Percentiles rank a stretch among this genome's conserved stretches.
These are phyloP conservation scores for Elgonia sp. DNA, from an alignment of 2,888 invertebrate species.

Conservation along the genomic window DNA sequence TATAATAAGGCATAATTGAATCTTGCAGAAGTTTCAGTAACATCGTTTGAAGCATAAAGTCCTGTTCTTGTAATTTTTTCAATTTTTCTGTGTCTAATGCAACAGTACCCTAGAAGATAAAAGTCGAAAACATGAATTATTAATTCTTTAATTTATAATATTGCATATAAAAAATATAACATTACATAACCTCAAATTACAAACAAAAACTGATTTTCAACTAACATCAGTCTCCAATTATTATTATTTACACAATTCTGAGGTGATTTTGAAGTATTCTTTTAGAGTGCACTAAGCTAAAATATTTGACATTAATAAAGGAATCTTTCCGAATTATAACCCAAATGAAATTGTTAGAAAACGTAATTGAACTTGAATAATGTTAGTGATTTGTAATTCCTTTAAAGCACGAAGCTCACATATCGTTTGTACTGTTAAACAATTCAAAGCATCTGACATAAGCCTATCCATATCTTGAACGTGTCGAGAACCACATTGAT, in stretches of 20 bases:
- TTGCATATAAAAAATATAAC: too few species aligned
- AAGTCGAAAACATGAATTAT: too few species aligned
- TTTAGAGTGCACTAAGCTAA: not conserved
- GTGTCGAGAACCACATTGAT: slow-evolving; percentile 78
- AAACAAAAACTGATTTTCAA: too few species aligned
- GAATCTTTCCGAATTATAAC: not conserved
- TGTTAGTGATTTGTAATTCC: slow-evolving; percentile 54
- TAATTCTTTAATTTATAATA: too few species aligned
- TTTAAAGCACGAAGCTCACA: slow-evolving; percentile 61
- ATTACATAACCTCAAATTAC: too few species aligned
- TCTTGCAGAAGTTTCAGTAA: too few species aligned
- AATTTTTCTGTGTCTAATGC: too few species aligned
- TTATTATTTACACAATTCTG: not conserved
- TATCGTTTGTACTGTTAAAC: slow-evolving; percentile 70
- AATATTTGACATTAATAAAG: not conserved
- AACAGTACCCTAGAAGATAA: too few species aligned
- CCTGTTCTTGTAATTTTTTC: too few species aligned
- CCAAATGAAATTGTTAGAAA: slow-evolving; percentile 14
- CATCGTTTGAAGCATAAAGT: too few species aligned
- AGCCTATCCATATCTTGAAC: slow-evolving; percentile 70
- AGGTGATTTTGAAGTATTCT: too few species aligned
- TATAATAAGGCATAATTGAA: too few species aligned
- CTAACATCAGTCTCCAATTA: not conserved
- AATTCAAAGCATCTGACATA: slow-evolving; percentile 70
- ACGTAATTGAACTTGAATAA: slow-evolving; percentile 51